Evolutionary conservation across 2,888 invertebrate genomes (phyloP), one percentile per base, ranked within the genome.

Genomic region (Ditula angustiorana): DNA sequence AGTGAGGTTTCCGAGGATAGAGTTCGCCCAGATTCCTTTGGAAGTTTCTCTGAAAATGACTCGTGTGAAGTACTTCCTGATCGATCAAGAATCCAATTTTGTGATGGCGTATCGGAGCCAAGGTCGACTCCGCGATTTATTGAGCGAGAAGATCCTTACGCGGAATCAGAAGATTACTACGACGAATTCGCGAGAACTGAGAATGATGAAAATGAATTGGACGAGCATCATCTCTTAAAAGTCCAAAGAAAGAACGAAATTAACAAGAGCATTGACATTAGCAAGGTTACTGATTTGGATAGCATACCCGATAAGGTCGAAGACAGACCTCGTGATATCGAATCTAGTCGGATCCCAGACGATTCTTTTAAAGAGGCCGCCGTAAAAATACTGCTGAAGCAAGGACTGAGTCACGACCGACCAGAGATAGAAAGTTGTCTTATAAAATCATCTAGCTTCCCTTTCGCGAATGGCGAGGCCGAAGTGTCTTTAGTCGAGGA

Each of bases 1-100:
- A 92, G 92, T 64, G 92, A 92, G 79, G 78, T 90, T 1, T 92
- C 92, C 8, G 92, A 92, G 76, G 92, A 91, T 33, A 85, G 92
- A 65, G 88, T 82, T 63, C 78, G 92, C 46, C 92, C 92, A 30
- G 92, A 92, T 71, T 92, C 92, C 1, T 92, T 92, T 67, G 87
- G 90, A 13, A 92, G 91, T 72, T 92, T 92, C 70, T 93, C 93
- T 61, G 93, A 93, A 74, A 91, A 90, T 66, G 93, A 92, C 74
- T 92, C 92, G 8, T 89, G 89, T 75, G 92, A 93, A 69, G 85
- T 88, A 61, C 79, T 87, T 55, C 76, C 85, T 37, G 90, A 92
- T 49, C 81, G 82, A 63, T 77, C 85, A n/a, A 83, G 79, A 70
- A 76, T 86, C 57, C 78, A 79, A 59, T 88, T 86, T 76, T 86